Evolutionary conservation across 2,797 vertebrate species (phyloP).

Genomic region (Coracias cyanogaster): DNA sequence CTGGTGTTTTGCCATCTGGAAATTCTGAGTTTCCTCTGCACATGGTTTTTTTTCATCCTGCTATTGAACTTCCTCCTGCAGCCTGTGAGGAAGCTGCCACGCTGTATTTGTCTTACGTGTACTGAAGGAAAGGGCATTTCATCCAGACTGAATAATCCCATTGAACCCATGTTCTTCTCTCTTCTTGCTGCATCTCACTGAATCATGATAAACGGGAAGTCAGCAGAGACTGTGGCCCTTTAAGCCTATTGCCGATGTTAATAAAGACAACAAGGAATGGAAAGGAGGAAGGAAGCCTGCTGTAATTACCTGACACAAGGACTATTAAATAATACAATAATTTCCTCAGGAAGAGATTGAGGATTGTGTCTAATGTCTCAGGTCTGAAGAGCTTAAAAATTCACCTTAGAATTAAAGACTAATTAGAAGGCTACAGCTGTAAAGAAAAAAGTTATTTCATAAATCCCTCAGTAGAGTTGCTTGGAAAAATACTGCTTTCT

Average conservation of each 20-base stretch:
- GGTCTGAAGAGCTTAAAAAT: slow-evolving; percentile 30
- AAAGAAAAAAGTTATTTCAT: neutral
- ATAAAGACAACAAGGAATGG: neutral
- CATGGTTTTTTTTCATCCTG: neutral
- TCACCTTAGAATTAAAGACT: neutral
- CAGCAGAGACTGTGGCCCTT: neutral
- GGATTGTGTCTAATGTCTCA: neutral
- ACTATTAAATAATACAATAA: neutral
- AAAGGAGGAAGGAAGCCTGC: neutral
- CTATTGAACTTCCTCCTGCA: neutral
- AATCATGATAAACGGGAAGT: neutral
- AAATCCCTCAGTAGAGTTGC: neutral
- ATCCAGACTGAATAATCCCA: neutral
- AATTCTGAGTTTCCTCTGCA: neutral
- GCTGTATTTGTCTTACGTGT: neutral
- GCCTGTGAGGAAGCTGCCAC: neutral
- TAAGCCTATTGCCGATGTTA: neutral
- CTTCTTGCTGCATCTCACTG: neutral
- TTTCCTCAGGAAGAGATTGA: slow-evolving; percentile 62
- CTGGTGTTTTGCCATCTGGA: neutral
- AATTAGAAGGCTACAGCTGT: slow-evolving; percentile 17
- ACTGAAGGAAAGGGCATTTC: neutral
- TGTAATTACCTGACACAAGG: slow-evolving; percentile 9
- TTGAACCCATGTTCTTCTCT: accelerated
- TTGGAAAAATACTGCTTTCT: slow-evolving; percentile 43